phyloP scores from a whole-genome alignment of 2,888 invertebrate species.

The Gastrophysa polygoni region DNA sequence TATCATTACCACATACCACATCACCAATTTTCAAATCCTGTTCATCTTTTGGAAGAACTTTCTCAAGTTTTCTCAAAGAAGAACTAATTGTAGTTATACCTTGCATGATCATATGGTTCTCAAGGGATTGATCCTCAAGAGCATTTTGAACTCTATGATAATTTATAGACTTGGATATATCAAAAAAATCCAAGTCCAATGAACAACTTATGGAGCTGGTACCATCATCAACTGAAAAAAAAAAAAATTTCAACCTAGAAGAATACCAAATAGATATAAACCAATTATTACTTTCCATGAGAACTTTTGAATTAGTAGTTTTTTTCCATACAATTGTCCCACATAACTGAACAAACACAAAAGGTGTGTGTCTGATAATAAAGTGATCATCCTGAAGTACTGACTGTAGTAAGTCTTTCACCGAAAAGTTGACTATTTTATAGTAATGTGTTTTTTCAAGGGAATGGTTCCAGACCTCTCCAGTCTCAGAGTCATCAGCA shows the following conservation, averaged over 20 bases:
- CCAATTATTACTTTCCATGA: slow-evolving; percentile 4
- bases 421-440: background rate
- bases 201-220: background rate
- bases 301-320: background rate
- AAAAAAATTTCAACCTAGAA: background rate
- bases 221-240: slow-evolving; percentile 8
- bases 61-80: background rate
- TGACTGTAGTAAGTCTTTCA: slow-evolving; percentile 10
- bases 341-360: slow-evolving; percentile 9
- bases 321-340: slow-evolving; percentile 7
- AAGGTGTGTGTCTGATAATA: background rate
- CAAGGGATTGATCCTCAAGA: background rate
- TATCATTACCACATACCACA: background rate
- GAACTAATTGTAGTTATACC: background rate
- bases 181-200: background rate
- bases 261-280: background rate
- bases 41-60: background rate
- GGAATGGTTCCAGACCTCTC: background rate
- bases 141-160: background rate
- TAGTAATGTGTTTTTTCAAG: slow-evolving; percentile 10
- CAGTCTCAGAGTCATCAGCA: background rate
- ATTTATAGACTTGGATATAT: background rate
- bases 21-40: background rate
- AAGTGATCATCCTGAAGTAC: slow-evolving; percentile 1
- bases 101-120: background rate